Evolutionary conservation across 2,797 vertebrate genomes (phyloP).

Genomic region (Melanotaenia boesemani): DNA sequence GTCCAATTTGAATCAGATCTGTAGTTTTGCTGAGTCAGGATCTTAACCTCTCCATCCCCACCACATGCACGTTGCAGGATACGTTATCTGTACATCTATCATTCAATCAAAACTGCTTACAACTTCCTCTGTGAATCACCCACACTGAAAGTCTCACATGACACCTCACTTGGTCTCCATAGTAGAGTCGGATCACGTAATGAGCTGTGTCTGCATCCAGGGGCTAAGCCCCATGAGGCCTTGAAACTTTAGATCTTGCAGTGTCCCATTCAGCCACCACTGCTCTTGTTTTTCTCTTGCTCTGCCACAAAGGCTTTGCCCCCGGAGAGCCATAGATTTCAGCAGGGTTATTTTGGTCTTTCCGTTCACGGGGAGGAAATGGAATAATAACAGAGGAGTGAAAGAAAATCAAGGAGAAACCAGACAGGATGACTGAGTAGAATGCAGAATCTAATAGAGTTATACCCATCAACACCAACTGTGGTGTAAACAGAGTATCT

Average conservation of each 20-base stretch:
- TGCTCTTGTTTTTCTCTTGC: conserved; percentile 77
- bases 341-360: conserved; percentile 80
- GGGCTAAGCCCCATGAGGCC: conserved; percentile 52
- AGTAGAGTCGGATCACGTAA: conserved; percentile 51
- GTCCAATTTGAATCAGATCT: neutral
- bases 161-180: conserved; percentile 33
- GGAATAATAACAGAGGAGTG: conserved; percentile 80
- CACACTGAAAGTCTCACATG: conserved; percentile 44
- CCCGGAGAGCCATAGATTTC: conserved; percentile 81
- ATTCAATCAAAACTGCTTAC: conserved; percentile 36
- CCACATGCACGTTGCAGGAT: conserved; percentile 21
- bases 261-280: conserved; percentile 61
- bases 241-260: conserved; percentile 66
- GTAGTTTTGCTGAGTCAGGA: conserved; percentile 5
- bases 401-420: conserved; percentile 70
- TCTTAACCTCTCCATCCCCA: conserved; percentile 15
- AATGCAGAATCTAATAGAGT: conserved; percentile 16
- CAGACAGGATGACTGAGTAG: conserved; percentile 31
- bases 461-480: neutral
- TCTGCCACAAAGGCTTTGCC: conserved; percentile 76
- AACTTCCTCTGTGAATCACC: conserved; percentile 34
- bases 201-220: conserved; percentile 60
- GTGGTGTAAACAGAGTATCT: conserved; percentile 19
- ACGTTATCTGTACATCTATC: conserved; percentile 53
- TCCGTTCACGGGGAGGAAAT: conserved; percentile 82